phyloP scores from a whole-genome alignment of 2,113 vertebrate genomes.

The Chlamydotis undulata region DNA sequence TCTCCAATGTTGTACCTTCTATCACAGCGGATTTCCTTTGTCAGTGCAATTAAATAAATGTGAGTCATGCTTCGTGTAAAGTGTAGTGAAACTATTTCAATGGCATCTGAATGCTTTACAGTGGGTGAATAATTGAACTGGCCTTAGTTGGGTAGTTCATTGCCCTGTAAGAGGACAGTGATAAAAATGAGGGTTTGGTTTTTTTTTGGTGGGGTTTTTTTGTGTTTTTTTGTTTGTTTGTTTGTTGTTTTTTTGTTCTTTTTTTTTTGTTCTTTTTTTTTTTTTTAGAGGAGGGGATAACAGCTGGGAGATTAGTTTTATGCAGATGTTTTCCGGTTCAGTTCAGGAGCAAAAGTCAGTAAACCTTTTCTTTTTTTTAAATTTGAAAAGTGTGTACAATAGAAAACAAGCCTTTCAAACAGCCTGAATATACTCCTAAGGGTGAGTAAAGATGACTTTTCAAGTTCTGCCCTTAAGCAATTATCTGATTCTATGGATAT shows the following conservation, averaged over 20 bases:
- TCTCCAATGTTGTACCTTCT: neutral
- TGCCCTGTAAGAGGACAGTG: neutral
- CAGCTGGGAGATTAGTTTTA: neutral
- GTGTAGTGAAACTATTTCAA: neutral
- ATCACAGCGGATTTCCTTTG: slow-evolving; percentile 5
- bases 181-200: neutral
- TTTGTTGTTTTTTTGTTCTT: too few species aligned
- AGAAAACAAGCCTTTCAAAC: neutral
- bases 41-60: neutral
- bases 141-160: neutral
- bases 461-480: neutral
- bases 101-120: neutral
- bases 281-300: neutral
- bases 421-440: neutral
- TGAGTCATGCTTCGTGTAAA: neutral
- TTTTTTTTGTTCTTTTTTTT: too few species aligned
- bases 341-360: neutral
- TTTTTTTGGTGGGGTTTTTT: neutral
- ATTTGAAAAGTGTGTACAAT: neutral
- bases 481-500: neutral
- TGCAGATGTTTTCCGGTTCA: neutral
- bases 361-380: neutral
- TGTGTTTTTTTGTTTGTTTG: too few species aligned
- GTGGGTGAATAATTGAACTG: neutral
- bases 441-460: neutral